phyloP scores from a whole-genome alignment of 2,888 invertebrate genomes.

The Horisme vitalbata region DNA sequence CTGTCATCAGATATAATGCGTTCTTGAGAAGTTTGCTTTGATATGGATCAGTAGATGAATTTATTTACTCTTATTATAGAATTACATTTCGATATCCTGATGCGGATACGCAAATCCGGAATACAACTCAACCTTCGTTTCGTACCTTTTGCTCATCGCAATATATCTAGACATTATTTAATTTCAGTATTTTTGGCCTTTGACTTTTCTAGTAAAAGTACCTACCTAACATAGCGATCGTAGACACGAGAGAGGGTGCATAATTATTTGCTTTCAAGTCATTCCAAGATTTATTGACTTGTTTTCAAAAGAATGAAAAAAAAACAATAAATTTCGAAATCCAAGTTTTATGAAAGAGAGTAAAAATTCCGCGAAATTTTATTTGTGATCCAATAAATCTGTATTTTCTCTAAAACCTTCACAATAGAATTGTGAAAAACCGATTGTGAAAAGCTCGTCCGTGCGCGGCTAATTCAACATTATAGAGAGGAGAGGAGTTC shows the following conservation, averaged over 20 bases:
- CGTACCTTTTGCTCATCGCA: too few species aligned
- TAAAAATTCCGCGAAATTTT: slow-evolving; percentile 12
- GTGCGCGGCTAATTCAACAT: slow-evolving; percentile 8
- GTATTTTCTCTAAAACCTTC: slow-evolving; percentile 12
- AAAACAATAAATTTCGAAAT: slow-evolving; percentile 26
- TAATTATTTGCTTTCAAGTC: slow-evolving; percentile 13
- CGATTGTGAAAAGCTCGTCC: slow-evolving; percentile 5
- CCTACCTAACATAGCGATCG: too few species aligned
- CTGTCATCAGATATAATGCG: slow-evolving; percentile 21
- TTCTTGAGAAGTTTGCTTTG: slow-evolving; percentile 1
- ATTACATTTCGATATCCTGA: too few species aligned
- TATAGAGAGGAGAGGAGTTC: background rate
- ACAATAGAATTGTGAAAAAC: slow-evolving; percentile 16
- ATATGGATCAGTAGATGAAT: background rate
- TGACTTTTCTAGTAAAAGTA: too few species aligned
- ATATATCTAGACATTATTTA: too few species aligned
- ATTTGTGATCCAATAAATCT: slow-evolving; percentile 14
- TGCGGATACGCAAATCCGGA: too few species aligned
- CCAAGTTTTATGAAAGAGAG: slow-evolving; percentile 13
- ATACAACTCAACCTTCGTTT: too few species aligned
- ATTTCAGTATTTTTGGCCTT: too few species aligned
- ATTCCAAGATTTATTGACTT: slow-evolving; percentile 29
- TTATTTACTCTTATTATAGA: too few species aligned
- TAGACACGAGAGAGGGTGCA: background rate
- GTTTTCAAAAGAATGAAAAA: slow-evolving; percentile 28